These are phyloP conservation scores for Tetranychus truncatus DNA, from an alignment of 2,888 invertebrate genomes.

Conservation along the genomic window DNA sequence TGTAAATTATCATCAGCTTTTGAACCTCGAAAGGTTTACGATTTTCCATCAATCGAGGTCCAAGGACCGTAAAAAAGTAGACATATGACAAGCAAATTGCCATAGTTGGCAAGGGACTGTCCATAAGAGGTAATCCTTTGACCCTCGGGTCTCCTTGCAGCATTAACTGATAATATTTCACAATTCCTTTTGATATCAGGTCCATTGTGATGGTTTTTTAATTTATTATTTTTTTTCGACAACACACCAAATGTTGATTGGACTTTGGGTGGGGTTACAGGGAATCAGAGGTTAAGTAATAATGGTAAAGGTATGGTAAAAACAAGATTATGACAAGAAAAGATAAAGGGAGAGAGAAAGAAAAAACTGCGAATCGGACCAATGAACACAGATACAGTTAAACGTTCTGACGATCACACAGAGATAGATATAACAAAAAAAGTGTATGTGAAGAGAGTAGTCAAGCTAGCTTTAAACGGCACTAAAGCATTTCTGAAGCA, in stretches of 20 bases:
- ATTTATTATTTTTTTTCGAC: not conserved
- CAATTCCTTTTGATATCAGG: not conserved
- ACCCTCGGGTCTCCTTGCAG: conserved; percentile 32
- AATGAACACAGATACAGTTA: no score
- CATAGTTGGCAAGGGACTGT: conserved; percentile 24
- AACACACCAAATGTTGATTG: not conserved
- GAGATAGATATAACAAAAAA: no score
- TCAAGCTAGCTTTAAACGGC: no score
- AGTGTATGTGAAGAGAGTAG: no score
- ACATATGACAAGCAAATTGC: conserved; percentile 25
- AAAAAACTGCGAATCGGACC: not conserved
- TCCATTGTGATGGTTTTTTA: not conserved
- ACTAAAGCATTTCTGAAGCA: no score
- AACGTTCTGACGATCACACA: no score
- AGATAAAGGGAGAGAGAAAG: not conserved
- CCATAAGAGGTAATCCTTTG: conserved; percentile 24
- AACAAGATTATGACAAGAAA: not conserved
- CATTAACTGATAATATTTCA: conserved; percentile 10
- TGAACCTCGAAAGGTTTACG: conserved; percentile 68
- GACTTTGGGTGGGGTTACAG: conserved; percentile 1
- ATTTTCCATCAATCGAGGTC: conserved; percentile 71
- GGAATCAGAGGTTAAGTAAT: not conserved
- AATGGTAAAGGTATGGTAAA: not conserved
- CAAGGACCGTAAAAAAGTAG: conserved; percentile 38
- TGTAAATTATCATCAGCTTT: conserved; percentile 60